Evolutionary conservation across 2,888 invertebrate species (phyloP), one percentile per base, ranked within the genome.

Genomic region (Heterodera filipjevi): DNA sequence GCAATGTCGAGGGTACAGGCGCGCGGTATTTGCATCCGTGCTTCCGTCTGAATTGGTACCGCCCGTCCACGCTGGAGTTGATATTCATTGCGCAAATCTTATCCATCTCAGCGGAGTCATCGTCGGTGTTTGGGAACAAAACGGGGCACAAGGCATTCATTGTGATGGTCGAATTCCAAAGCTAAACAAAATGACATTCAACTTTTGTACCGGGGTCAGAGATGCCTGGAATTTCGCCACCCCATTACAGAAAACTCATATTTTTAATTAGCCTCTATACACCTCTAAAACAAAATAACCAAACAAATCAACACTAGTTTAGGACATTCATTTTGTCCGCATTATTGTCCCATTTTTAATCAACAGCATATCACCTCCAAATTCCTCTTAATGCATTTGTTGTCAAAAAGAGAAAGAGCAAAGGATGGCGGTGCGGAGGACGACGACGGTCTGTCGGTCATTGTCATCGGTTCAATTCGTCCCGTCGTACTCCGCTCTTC

Each of bases 1-100:
- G 70, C 30, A 77, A 71, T 19, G 59, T 19, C 27, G 59, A 2
- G 19, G 53, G 49, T 33, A 49, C 53, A 46, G 79, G 77, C n/a
- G 77, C 76, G 10, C 77, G 75, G 49, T 80, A 80, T 46, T 71
- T 49, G 35, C 80, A 80, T 0, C 80, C 80, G 19, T 59, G 33
- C 46, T 81, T 81, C 14, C 80, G 70, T 64, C 44, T 80, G 71
- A 80, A 80, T 33, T 81, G 74, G 39, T 81, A 80, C 44, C 80
- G 70, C 2, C 80, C 80, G 32, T 80, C 80, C 16, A 80, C 72
- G 66, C 72, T 64, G 30, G 80, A 80, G 59, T 76, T 80, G n/a
- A 14, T 16, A 32, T 66, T 27, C 27, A 79, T 32, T 16, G 70
- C 46, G 44, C 30, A 30, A 27, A 78, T 66, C 30, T 78, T 78